These are phyloP conservation scores for Parazoanthus swiftii DNA, from an alignment of 92 coral and sea anemone species.

Conservation along the genomic window DNA sequence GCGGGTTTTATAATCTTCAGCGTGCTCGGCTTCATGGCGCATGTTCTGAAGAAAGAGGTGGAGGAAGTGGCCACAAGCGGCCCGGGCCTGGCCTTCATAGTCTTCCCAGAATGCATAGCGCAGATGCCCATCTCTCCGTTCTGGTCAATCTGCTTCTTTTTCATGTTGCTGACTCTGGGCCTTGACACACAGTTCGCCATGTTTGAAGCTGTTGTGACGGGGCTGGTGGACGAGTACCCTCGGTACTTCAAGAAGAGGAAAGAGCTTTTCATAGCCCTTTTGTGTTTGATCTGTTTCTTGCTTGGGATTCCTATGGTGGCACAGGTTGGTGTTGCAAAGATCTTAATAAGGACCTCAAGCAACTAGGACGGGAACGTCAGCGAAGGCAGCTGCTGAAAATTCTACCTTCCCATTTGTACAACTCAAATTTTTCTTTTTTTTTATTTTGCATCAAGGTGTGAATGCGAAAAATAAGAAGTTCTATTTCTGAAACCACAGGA, in stretches of 20 bases:
- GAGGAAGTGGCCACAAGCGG: slow-evolving; percentile 89
- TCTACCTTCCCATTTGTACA: no score
- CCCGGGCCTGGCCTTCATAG: slow-evolving; percentile 98
- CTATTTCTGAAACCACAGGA: no score
- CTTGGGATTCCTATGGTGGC: slow-evolving; percentile 90
- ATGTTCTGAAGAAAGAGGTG: slow-evolving; percentile 87
- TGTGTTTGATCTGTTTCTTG: slow-evolving; percentile 82
- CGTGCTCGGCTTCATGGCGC: slow-evolving; percentile 98
- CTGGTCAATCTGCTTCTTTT: slow-evolving; percentile 95
- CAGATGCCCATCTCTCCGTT: slow-evolving; percentile 99
- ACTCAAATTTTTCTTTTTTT: no score
- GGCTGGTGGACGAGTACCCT: slow-evolving; percentile 94
- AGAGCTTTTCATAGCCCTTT: slow-evolving; percentile 84
- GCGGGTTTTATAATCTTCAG: slow-evolving; percentile 98
- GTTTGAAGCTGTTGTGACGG: slow-evolving; percentile 99
- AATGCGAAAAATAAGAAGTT: no score
- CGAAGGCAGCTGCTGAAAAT: no score
- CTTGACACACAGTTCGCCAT: slow-evolving; percentile 99
- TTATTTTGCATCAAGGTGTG: no score
- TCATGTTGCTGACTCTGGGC: slow-evolving; percentile 95
- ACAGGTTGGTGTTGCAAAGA: slow-evolving; percentile 50
- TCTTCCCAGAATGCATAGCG: slow-evolving; percentile 98
- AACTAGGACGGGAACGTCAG: no score
- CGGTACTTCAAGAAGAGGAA: slow-evolving; percentile 67
- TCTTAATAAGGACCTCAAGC: no score